These are phyloP conservation scores for Mesorhabditis spiculigera DNA, from an alignment of 2,888 invertebrate species.

Conservation along the genomic window DNA sequence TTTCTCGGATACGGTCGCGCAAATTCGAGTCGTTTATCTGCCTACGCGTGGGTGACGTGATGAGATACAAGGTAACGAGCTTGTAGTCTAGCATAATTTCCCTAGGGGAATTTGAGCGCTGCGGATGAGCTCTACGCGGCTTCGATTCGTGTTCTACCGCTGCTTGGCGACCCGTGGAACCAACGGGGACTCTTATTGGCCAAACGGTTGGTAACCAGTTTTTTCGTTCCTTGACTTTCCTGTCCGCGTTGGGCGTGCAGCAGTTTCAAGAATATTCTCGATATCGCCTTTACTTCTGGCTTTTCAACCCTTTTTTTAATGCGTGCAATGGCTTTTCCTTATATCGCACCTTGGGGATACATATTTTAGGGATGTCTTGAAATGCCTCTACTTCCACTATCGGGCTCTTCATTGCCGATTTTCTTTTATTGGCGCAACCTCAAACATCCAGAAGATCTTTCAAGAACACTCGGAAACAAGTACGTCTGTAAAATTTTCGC, in stretches of 20 bases:
- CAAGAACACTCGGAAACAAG: background rate
- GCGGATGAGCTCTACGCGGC: slow-evolving; percentile 23
- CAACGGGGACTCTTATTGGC: slow-evolving; percentile 21
- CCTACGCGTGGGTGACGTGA: slow-evolving; percentile 35
- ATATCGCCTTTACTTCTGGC: no score
- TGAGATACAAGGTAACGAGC: slow-evolving; percentile 31
- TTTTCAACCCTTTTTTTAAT: no score
- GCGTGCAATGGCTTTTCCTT: no score
- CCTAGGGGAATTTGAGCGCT: no score
- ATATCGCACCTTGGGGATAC: background rate
- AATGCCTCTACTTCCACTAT: background rate
- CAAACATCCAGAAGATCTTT: slow-evolving; percentile 5
- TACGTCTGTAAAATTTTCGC: background rate
- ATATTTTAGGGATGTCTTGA: background rate
- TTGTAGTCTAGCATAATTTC: background rate
- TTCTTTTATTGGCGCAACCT: background rate
- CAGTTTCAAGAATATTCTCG: no score
- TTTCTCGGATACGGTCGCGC: no score
- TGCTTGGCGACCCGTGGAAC: slow-evolving; percentile 31
- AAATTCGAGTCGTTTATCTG: slow-evolving; percentile 16
- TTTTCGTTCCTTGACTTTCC: no score
- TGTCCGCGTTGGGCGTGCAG: no score
- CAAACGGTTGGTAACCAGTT: background rate
- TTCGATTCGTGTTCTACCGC: slow-evolving; percentile 21
- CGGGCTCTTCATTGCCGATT: background rate